Percentiles rank a stretch among this genome's conserved stretches.
Evolutionary conservation across 2,797 vertebrate genomes (phyloP).

Genomic region (Thunnus albacares): DNA sequence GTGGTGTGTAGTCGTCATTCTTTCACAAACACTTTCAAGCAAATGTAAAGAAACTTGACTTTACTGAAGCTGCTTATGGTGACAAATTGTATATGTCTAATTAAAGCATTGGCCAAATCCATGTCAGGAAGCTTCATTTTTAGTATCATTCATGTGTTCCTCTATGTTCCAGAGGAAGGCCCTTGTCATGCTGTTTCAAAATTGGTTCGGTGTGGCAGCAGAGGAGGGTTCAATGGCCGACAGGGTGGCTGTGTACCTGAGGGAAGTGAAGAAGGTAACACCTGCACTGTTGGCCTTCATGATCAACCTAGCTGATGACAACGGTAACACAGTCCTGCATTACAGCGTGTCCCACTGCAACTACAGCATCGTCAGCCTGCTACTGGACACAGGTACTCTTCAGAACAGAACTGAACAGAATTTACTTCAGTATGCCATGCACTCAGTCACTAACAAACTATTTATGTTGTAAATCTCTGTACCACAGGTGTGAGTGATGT

Average conservation of each 20-base stretch:
- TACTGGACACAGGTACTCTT: conserved; percentile 92
- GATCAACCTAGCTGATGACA: conserved; percentile 94
- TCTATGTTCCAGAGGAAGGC: conserved; percentile 78
- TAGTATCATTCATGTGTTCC: neutral
- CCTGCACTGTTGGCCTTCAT: conserved; percentile 88
- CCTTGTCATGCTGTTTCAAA: conserved; percentile 89
- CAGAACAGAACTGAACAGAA: neutral
- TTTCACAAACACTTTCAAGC: neutral
- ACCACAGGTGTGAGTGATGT: conserved; percentile 88
- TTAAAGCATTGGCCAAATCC: neutral
- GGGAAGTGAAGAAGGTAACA: conserved; percentile 76
- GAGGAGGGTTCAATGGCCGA: conserved; percentile 87
- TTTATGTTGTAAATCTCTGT: neutral
- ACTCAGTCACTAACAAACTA: too few relatives aligned
- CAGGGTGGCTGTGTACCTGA: conserved; percentile 86
- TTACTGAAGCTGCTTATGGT: neutral
- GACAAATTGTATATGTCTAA: neutral
- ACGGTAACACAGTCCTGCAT: conserved; percentile 95
- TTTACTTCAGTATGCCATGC: neutral
- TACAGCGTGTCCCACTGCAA: conserved; percentile 97
- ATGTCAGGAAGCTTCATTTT: neutral
- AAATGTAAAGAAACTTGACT: neutral
- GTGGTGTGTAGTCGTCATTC: conserved; percentile 72
- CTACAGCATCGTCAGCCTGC: conserved; percentile 90
- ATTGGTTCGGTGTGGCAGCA: conserved; percentile 94